Evolutionary conservation across 2,113 vertebrate species (phyloP).

Genomic region (Pyxicephalus adspersus): DNA sequence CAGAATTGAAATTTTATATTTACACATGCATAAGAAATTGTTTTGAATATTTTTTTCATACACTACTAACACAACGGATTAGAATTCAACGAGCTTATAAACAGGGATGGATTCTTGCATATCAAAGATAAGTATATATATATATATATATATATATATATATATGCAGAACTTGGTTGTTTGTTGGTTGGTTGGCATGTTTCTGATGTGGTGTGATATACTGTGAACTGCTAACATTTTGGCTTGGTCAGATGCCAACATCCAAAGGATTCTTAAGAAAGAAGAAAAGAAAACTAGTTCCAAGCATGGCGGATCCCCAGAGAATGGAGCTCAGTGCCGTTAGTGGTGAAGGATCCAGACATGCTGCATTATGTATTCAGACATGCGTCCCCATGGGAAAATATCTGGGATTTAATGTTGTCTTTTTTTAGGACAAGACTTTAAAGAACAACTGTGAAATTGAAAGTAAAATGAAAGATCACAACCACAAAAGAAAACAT

Average conservation of each 20-base stretch:
- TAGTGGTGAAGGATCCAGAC: constrained; percentile 68
- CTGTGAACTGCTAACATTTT: constrained; percentile 66
- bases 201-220: constrained; percentile 68
- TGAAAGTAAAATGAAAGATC: too few species aligned
- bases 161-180: too few species aligned
- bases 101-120: too few species aligned
- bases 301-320: constrained; percentile 68
- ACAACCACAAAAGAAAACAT: too few species aligned
- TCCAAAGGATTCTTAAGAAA: constrained; percentile 51
- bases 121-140: too few species aligned
- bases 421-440: constrained; percentile 17
- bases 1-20: too few species aligned
- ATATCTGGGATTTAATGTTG: constrained; percentile 47
- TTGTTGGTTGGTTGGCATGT: not conserved
- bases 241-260: constrained; percentile 69
- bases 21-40: too few species aligned
- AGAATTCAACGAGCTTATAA: too few species aligned
- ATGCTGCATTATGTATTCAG: constrained; percentile 66
- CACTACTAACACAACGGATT: too few species aligned
- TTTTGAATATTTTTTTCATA: too few species aligned
- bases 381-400: constrained; percentile 56
- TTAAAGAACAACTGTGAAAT: not conserved
- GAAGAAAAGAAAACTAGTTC: constrained; percentile 64
- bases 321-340: constrained; percentile 67
- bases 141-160: too few species aligned